Evolutionary conservation across 2,113 vertebrate genomes (phyloP), one percentile per base, ranked within the genome.

Genomic region (Forbesichthys papilliferus): DNA sequence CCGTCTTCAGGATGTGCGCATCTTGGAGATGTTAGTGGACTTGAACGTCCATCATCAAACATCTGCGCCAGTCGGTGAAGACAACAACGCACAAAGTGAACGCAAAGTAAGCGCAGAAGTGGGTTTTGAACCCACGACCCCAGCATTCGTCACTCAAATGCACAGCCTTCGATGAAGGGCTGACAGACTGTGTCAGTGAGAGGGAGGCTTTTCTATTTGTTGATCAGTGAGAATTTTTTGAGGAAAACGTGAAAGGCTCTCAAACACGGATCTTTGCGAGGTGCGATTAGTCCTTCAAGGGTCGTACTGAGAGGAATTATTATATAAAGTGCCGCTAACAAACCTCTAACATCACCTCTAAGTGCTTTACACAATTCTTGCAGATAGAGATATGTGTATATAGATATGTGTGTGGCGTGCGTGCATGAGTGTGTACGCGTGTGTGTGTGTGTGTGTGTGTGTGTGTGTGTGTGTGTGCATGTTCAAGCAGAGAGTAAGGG

Each of bases 271-370:
- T 46, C 36, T 56, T 73, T 64, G 63, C 51, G 56, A 61, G 12
- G 60, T 69, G 42, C 61, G 75, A 74, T 80, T 83, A 71, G 55
- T 63, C 73, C 63, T 57, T 73, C 68, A n/a, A 70, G 62, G 48
- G 52, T 66, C 33, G 53, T 75, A 33, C 68, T 61, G 27, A 11
- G 16, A 10, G 3, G 62, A 33, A 49, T 46, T 11, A 55, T 57
- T 68, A 70, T 64, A 10, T 18, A 5, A 68, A 79, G 76, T 61
- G 68, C 66, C 60, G 66, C 74, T 20, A 69, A 66, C 36, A 20
- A 57, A 54, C 5, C 12, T 18, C 18, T 42, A 42, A 42, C 4
- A 60, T 33, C 7, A 18, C 16, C 18, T 27, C 55, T 20, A 54
- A 54, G 53, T 7, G 53, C 53, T 54, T 57, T 11, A 57, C 16